Evolutionary conservation across 2,797 vertebrate species (phyloP), one percentile per base, ranked within the genome.

Genomic region (Orestias chungarensis): DNA sequence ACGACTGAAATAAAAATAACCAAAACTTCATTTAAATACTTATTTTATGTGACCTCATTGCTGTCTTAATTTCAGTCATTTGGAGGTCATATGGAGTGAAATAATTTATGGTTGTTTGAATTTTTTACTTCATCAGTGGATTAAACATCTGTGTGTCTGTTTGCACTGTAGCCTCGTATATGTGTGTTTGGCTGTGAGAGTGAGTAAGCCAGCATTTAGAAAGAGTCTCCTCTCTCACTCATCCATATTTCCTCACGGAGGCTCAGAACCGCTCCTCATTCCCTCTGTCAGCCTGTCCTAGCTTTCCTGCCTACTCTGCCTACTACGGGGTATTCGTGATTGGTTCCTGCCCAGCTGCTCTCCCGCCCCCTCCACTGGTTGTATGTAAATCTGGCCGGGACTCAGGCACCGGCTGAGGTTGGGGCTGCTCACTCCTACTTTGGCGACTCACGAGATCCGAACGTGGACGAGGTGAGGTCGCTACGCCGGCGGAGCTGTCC

Each of bases 401-500:
- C 78, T 77, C 74, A 90, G 86, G 85, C 89, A 75, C 90, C 91
- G 86, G 87, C 86, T 90, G 90, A 91, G 89, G 86, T 84, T 82
- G 89, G 88, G 86, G 89, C 90, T 92, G 87, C 76, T 83, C 82
- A 87, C 79, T 92, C 87, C 77, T 76, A 75, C 88, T 86, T 91
- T 86, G 77, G 89, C 90, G 87, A 87, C 87, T 76, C 91, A 82
- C 29, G 79, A 92, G 91, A 93, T 86, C 81, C 64, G 82, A 82
- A 81, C 84, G 86, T 83, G 78, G 82, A 81, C 79, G 93, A 92
- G 89, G 88, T 84, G 85, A 93, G 87, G 88, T 85, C 80, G 76
- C 83, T 85, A 79, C 74, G 77, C 87, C 46, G 70, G 47, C 73
- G 90, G 93, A 94, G 92, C 94, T 94, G 94, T 94, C 91, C 93